phyloP scores from a whole-genome alignment of 2,797 vertebrate species.

The Halcyon leucocephala region DNA sequence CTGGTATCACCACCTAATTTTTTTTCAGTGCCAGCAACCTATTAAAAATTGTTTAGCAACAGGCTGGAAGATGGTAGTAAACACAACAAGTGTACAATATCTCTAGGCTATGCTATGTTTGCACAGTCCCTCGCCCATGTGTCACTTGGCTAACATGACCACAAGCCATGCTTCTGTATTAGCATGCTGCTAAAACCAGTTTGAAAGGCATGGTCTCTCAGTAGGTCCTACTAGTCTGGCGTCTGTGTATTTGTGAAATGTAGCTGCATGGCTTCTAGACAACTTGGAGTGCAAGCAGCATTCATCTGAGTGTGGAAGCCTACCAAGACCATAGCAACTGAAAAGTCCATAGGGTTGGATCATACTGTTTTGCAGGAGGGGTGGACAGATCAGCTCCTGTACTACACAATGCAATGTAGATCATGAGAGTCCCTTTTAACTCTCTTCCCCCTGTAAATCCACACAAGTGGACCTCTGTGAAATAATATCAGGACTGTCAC shows the following conservation, averaged over 20 bases:
- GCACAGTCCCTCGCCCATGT: neutral
- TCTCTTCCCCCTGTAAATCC: neutral
- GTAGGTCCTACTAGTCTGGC: neutral
- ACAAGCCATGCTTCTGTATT: neutral
- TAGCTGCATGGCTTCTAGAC: neutral
- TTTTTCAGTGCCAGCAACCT: neutral
- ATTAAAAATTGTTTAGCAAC: neutral
- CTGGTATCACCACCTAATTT: neutral
- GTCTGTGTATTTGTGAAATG: neutral
- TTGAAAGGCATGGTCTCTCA: neutral
- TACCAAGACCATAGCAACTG: fast-evolving
- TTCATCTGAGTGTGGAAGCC: neutral
- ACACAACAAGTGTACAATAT: fast-evolving
- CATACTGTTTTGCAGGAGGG: neutral
- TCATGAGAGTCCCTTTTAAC: neutral
- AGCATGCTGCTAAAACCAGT: fast-evolving
- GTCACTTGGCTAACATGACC: neutral
- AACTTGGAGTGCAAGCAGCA: neutral
- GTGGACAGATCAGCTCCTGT: neutral
- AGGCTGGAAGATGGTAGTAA: neutral
- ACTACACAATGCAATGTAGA: neutral
- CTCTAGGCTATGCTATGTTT: fast-evolving
- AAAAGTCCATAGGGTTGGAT: neutral
- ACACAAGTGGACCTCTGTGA: neutral
- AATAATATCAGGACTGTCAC: neutral